Percentiles rank a stretch among this genome's conserved stretches.
Conservation (phyloP, 1,140 invertebrate species). For the Eumeta japonica region DNA sequence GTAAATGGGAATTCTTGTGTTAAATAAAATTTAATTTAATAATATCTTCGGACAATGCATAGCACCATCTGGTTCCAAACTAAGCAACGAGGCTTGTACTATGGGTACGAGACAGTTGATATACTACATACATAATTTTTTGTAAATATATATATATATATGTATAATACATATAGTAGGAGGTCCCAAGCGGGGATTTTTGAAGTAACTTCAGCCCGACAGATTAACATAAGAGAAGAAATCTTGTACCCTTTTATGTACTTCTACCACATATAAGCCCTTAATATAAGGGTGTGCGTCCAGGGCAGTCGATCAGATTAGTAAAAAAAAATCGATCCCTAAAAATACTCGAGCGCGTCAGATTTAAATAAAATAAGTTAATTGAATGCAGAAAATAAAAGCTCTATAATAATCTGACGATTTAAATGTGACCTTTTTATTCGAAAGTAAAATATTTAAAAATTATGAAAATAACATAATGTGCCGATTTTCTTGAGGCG, state of each 20-base stretch:
- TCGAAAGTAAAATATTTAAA: not conserved
- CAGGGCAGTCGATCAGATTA: not conserved
- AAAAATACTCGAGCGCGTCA: not conserved
- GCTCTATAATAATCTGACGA: not conserved
- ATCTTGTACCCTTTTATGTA: not conserved
- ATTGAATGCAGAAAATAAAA: slow-evolving; percentile 1
- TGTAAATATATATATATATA: not conserved
- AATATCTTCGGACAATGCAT: too few species aligned
- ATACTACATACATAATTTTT: not conserved
- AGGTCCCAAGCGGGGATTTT: not conserved
- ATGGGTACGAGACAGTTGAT: not conserved
- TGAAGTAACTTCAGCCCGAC: not conserved
- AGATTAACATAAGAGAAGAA: not conserved
- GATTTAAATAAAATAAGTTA: slow-evolving; percentile 1
- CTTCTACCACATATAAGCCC: not conserved
- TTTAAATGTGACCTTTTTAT: not conserved
- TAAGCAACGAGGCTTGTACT: not conserved
- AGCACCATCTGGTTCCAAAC: not conserved
- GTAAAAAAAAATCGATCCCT: slow-evolving; percentile 1
- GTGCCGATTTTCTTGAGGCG: not conserved
- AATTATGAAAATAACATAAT: not conserved
- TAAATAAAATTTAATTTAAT: too few species aligned
- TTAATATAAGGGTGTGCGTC: not conserved
- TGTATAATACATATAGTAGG: not conserved
- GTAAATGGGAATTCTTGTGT: too few species aligned